These are phyloP conservation scores for Tragopan temminckii DNA, from an alignment of 2,797 vertebrate species.

Conservation along the genomic window DNA sequence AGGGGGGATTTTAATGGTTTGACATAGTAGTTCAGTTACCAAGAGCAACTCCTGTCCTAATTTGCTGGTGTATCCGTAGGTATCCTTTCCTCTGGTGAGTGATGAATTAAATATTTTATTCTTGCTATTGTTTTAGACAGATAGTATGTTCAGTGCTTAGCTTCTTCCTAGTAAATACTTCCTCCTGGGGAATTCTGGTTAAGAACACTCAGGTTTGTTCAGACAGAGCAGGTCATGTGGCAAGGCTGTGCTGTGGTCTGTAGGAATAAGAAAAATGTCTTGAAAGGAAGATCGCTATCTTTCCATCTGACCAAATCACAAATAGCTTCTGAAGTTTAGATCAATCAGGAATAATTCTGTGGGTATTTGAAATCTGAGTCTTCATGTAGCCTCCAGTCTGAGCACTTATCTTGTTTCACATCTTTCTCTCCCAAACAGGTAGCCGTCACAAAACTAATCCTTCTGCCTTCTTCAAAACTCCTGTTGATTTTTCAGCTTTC, in stretches of 20 bases:
- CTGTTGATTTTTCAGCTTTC: not conserved
- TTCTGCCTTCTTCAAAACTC: not conserved
- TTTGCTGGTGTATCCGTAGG: not conserved
- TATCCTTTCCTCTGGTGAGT: not conserved
- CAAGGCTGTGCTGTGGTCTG: not conserved
- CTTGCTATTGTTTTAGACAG: constrained; percentile 34
- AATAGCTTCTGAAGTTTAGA: not conserved
- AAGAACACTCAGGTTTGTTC: not conserved
- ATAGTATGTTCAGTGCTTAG: not conserved
- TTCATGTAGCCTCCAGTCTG: not conserved
- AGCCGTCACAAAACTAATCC: not conserved
- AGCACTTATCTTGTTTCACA: not conserved
- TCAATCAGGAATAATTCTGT: not conserved
- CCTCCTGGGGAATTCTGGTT: not conserved
- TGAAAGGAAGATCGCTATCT: not conserved
- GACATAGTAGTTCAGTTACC: not conserved
- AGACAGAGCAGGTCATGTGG: not conserved
- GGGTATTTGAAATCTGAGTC: not conserved
- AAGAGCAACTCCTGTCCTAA: not conserved
- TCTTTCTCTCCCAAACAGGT: not conserved
- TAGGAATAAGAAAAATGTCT: accelerated
- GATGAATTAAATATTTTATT: not conserved
- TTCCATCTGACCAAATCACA: not conserved
- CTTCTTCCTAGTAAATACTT: not conserved
- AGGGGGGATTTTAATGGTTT: not conserved